A percentile compares a stretch with the other conserved stretches of the same genome.
Evolutionary conservation across 2,113 vertebrate genomes (phyloP).

Genomic region (Platysternon megacephalum): DNA sequence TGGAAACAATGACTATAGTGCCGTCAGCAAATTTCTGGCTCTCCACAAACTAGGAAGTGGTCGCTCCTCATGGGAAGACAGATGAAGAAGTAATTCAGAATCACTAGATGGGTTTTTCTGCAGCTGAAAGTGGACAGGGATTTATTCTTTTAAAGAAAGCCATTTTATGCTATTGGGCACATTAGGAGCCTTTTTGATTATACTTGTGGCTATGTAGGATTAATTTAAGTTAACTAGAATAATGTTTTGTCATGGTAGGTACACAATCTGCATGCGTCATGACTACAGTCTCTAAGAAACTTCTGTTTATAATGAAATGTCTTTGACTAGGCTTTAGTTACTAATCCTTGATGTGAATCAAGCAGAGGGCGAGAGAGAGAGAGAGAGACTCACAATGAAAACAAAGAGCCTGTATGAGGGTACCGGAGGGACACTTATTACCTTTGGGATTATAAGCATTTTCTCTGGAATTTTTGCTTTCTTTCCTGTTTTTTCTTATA

Average conservation of each 20-base stretch:
- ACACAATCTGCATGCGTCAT: conserved; percentile 66
- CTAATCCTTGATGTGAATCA: conserved; percentile 41
- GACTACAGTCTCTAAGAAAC: conserved; percentile 80
- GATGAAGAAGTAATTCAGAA: conserved; percentile 16
- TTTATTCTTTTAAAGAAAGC: rapidly evolving
- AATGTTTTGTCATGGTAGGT: conserved; percentile 63
- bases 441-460: conserved; percentile 53
- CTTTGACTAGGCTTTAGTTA: conserved; percentile 33
- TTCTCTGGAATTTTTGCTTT: conserved; percentile 67
- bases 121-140: neutral
- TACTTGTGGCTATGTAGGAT: conserved; percentile 36
- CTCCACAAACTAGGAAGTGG: conserved; percentile 34
- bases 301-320: conserved; percentile 70
- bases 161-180: neutral
- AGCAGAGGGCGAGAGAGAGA: neutral
- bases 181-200: conserved; percentile 15
- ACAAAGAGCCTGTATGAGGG: conserved; percentile 15
- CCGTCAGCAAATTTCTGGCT: conserved; percentile 42
- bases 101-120: neutral
- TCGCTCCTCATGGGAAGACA: conserved; percentile 5
- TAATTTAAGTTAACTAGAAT: conserved; percentile 48
- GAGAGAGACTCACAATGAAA: conserved; percentile 32
- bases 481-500: conserved; percentile 62
- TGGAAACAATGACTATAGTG: conserved; percentile 37
- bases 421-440: conserved; percentile 49